A percentile compares a stretch with the other conserved stretches of the same genome.
Evolutionary conservation across 2,888 invertebrate genomes (phyloP).

Genomic region (Odontocolon sp.): DNA sequence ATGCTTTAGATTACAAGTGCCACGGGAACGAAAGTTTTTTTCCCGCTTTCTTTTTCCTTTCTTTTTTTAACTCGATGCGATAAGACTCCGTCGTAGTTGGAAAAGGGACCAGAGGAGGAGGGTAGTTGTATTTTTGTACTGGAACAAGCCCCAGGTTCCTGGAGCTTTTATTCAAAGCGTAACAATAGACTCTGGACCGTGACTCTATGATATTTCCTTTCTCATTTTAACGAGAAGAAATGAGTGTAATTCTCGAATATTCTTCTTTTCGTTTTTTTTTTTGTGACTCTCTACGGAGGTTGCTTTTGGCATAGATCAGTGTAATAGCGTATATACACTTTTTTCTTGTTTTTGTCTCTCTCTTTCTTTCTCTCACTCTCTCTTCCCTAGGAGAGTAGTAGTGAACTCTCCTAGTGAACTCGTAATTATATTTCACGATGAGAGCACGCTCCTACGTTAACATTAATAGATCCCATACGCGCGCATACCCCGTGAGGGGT

Average conservation of each 20-base stretch:
- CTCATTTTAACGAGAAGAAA: constrained; percentile 56
- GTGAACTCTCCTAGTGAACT: constrained; percentile 9
- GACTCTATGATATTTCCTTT: constrained; percentile 42
- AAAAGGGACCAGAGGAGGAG: not conserved
- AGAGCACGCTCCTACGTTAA: constrained; percentile 28
- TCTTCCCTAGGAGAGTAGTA: no score
- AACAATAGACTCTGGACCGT: constrained; percentile 47
- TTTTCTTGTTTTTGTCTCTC: not conserved
- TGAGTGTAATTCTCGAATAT: constrained; percentile 39
- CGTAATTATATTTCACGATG: constrained; percentile 40
- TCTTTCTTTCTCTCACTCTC: not conserved
- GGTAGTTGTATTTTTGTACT: constrained; percentile 26
- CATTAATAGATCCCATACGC: constrained; percentile 46
- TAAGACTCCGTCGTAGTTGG: constrained; percentile 45
- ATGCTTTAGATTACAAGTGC: constrained; percentile 58
- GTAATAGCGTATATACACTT: not conserved
- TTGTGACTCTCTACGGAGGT: not conserved
- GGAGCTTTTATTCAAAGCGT: constrained; percentile 54
- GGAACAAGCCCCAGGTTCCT: constrained; percentile 24
- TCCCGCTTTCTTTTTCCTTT: not conserved
- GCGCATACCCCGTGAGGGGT: not conserved
- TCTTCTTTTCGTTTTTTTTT: constrained; percentile 15
- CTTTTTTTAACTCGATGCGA: constrained; percentile 32
- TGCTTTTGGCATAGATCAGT: not conserved
- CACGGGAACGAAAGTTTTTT: constrained; percentile 46